A percentile compares a stretch with the other conserved stretches of the same genome.
These are phyloP conservation scores for Calyptommatus sinebrachiatus DNA, from an alignment of 2,113 vertebrate genomes.

Conservation along the genomic window DNA sequence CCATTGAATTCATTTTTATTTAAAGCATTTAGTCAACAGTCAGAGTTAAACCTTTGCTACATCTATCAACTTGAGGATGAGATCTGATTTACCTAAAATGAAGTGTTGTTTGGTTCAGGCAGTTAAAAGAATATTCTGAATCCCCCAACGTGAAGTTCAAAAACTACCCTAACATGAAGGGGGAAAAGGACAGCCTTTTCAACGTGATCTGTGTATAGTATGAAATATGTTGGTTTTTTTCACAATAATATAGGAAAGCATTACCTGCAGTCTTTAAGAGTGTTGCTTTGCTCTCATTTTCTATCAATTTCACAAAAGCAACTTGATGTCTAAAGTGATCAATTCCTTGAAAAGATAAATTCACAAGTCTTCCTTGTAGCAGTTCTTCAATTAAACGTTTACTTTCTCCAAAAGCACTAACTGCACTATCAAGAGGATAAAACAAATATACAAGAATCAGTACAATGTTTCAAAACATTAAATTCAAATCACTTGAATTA, in stretches of 20 bases:
- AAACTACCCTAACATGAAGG: neutral
- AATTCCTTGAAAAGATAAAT: conserved; percentile 85
- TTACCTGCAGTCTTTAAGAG: conserved; percentile 86
- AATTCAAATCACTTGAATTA: neutral
- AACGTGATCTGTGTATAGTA: neutral
- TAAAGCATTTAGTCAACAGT: neutral
- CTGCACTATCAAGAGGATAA: conserved; percentile 74
- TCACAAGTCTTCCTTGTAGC: conserved; percentile 77
- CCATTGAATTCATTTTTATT: neutral
- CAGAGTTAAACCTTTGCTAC: neutral
- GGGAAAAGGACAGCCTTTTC: neutral
- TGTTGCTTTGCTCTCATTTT: conserved; percentile 70
- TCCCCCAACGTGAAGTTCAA: neutral
- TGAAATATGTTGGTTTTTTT: neutral
- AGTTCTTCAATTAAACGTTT: conserved; percentile 76
- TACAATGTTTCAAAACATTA: neutral
- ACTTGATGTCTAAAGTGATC: conserved; percentile 88
- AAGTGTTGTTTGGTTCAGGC: neutral
- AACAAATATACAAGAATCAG: conserved; percentile 22
- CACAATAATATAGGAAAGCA: conserved; percentile 2
- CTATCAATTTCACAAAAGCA: conserved; percentile 83
- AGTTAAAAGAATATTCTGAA: neutral
- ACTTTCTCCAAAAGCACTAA: conserved; percentile 75
- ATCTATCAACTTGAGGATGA: neutral
- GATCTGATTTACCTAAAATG: neutral